Evolutionary conservation across 2,888 invertebrate species (phyloP).

Genomic region (Xanthorhoe spadicearia): DNA sequence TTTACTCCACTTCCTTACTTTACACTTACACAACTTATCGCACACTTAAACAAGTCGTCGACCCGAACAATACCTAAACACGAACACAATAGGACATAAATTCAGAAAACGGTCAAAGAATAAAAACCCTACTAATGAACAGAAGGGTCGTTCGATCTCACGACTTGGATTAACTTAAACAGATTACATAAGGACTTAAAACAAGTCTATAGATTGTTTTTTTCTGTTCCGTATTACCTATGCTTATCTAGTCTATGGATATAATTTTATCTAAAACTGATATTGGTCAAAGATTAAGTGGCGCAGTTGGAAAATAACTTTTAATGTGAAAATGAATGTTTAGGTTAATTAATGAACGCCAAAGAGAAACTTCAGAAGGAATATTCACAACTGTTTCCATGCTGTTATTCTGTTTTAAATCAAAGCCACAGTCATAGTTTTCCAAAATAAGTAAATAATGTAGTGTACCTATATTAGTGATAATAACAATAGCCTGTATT

Average conservation of each 20-base stretch:
- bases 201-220: no score
- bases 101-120: constrained; percentile 62
- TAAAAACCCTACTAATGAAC: constrained; percentile 47
- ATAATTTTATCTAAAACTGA: neutral
- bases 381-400: no score
- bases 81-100: constrained; percentile 65
- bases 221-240: no score
- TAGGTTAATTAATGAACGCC: no score
- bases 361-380: neutral
- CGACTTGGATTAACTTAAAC: neutral
- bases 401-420: no score
- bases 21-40: constrained; percentile 42
- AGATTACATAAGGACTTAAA: no score
- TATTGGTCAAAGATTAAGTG: neutral
- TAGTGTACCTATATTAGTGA: neutral
- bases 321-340: constrained; percentile 1
- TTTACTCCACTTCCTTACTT: constrained; percentile 35
- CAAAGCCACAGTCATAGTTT: no score
- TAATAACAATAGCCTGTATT: neutral
- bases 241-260: no score
- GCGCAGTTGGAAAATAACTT: neutral
- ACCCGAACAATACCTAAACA: constrained; percentile 55
- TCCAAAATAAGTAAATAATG: no score
- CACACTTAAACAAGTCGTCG: constrained; percentile 50
- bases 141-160: constrained; percentile 40